Conservation (phyloP, 2,113 vertebrate genomes). For the Pomatorhinus ruficollis region DNA sequence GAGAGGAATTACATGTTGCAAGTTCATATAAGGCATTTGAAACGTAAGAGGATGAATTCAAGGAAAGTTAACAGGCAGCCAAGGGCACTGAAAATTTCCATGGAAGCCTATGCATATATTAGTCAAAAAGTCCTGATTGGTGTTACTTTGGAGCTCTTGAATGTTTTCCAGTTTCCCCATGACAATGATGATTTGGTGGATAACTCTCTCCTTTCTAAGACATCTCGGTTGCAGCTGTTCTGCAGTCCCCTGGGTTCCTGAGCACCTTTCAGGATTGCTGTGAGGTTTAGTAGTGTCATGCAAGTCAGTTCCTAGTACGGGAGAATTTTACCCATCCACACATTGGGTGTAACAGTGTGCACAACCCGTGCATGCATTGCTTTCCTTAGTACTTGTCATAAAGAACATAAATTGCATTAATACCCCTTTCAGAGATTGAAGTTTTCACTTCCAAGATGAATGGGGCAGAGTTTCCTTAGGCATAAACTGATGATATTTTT, state of each 20-base stretch:
- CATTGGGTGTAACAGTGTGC: no score
- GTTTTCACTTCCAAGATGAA: background rate
- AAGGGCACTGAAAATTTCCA: background rate
- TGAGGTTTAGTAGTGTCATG: background rate
- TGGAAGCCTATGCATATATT: background rate
- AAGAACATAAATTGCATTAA: background rate
- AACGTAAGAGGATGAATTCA: background rate
- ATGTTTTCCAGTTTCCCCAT: background rate
- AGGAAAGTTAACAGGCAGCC: background rate
- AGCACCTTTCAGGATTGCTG: background rate
- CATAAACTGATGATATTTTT: background rate
- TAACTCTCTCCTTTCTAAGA: background rate
- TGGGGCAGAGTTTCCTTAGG: background rate
- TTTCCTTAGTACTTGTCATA: background rate
- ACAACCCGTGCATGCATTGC: rapidly evolving
- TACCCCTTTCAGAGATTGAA: background rate
- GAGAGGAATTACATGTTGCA: background rate
- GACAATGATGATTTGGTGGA: background rate
- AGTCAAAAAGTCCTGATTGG: background rate
- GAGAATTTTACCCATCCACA: background rate
- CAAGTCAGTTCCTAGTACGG: background rate
- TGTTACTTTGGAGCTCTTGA: background rate
- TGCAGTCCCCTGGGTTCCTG: background rate
- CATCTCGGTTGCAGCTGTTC: background rate
- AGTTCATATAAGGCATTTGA: background rate